Conservation (phyloP, 2,888 invertebrate species). For the Hermaeophaga mercurialis region DNA sequence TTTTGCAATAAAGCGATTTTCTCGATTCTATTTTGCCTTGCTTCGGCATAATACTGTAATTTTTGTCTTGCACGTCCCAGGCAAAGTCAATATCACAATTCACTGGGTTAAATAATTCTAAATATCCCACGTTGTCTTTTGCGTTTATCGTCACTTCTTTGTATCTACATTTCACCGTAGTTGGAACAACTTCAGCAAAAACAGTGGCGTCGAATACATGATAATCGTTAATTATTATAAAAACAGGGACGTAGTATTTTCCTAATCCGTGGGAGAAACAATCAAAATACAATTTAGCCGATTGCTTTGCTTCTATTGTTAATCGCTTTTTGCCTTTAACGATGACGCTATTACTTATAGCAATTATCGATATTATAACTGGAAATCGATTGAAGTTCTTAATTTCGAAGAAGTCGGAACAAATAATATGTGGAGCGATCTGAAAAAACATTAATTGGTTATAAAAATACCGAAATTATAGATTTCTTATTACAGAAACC, state of each 20-base stretch:
- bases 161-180: slow-evolving; percentile 48
- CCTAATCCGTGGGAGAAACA: slow-evolving; percentile 47
- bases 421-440: slow-evolving; percentile 47
- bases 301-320: slow-evolving; percentile 36
- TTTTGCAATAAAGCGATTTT: slow-evolving; percentile 58
- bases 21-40: slow-evolving; percentile 61
- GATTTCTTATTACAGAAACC: too few relatives aligned
- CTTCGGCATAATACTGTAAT: slow-evolving; percentile 60
- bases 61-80: slow-evolving; percentile 59
- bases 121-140: slow-evolving; percentile 54
- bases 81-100: slow-evolving; percentile 61
- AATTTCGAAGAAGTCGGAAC: slow-evolving; percentile 47
- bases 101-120: slow-evolving; percentile 62
- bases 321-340: slow-evolving; percentile 39
- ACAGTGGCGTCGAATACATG: slow-evolving; percentile 56
- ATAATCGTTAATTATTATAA: slow-evolving; percentile 56
- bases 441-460: slow-evolving; percentile 32
- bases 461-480: too few relatives aligned
- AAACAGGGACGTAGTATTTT: slow-evolving; percentile 52
- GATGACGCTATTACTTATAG: slow-evolving; percentile 35
- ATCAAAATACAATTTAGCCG: slow-evolving; percentile 40
- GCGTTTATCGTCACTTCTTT: slow-evolving; percentile 48
- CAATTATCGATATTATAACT: slow-evolving; percentile 45
- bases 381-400: slow-evolving; percentile 55
- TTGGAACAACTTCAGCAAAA: slow-evolving; percentile 54